Base-by-base conservation (phyloP, 92 coral and sea anemone species). In the Epizoanthus illoricatus region DNA sequence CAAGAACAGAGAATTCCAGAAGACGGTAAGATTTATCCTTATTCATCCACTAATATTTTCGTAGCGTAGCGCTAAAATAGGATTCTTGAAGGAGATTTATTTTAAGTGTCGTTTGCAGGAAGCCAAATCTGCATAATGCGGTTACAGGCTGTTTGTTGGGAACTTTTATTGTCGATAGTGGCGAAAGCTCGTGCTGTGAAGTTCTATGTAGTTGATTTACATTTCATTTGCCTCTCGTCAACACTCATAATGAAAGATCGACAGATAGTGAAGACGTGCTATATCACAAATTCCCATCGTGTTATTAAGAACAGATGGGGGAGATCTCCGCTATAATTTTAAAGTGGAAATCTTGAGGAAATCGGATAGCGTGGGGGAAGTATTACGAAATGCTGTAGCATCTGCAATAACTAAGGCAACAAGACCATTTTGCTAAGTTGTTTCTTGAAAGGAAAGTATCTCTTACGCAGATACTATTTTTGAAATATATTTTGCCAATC, bases 1-100 rank as follows among this genome's bases (percentile, higher is more conserved):
- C 84, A 86, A 94, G 86, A 96, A 91, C 79, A 88, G 95, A 76
- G 99, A 93, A 11, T 91, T 96, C 23, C 99, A 96, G 73, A 96
- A 93, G 85, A 89, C 98, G 87, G 97, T 93, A 86, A 76, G 89
- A 36, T 20, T 45, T n/a, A 20, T 5, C 17, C 4, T 9, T 20
- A 33, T 23, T 41, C 1, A 79, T 3, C 40, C 18, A 42, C 7
- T 8, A 12, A 7, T 61, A 72, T 76, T 60, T 70, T 68, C 67
- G 49, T 71, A 20, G 36, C 61, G 60, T 55, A 58, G 12, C 52
- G 73, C 5, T 69, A 52, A 18, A 49, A 7, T 24, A 73, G 0
- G 6, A 11, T 74, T 57, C 39, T 28, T 33, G 20, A 68, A 18
- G 43, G 16, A 18, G n/a, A 76, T 78, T 19, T 59, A 16, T 7